phyloP scores from a whole-genome alignment of 2,888 invertebrate genomes.

The Agelastica alni region DNA sequence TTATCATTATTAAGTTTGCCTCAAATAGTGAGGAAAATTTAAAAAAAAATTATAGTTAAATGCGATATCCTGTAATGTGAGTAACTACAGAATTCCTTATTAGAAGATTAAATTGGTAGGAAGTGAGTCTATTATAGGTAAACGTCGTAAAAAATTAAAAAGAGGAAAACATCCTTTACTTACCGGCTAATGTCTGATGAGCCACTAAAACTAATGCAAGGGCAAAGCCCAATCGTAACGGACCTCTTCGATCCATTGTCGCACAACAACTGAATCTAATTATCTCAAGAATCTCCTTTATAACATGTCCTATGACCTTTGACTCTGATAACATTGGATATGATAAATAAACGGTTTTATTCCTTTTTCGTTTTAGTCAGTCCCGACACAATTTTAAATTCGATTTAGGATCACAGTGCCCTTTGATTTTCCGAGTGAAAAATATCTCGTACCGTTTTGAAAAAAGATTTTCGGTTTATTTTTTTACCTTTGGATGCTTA shows the following conservation, averaged over 20 bases:
- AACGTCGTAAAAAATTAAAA: background rate
- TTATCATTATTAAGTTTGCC: too few species aligned
- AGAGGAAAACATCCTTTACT: slow-evolving; percentile 7
- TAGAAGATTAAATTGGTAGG: background rate
- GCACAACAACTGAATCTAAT: slow-evolving; percentile 42
- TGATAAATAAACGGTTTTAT: slow-evolving; percentile 14
- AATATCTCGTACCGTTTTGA: too few species aligned
- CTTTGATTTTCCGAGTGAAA: too few species aligned
- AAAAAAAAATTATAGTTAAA: too few species aligned
- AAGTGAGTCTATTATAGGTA: background rate
- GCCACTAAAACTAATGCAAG: slow-evolving; percentile 47
- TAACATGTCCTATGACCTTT: slow-evolving; percentile 38
- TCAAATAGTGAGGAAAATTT: too few species aligned
- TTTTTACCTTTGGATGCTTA: too few species aligned
- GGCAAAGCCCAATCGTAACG: slow-evolving; percentile 45
- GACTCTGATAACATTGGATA: slow-evolving; percentile 22
- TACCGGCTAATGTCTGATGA: slow-evolving; percentile 40
- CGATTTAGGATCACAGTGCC: too few species aligned
- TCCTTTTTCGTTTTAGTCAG: background rate
- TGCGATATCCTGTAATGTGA: too few species aligned
- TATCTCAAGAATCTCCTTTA: slow-evolving; percentile 42
- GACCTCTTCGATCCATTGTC: slow-evolving; percentile 47
- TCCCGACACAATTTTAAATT: too few species aligned
- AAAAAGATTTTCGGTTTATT: too few species aligned
- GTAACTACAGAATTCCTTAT: too few species aligned